A percentile compares a stretch with the other conserved stretches of the same genome.
phyloP scores from a whole-genome alignment of 2,888 invertebrate species.

The Chironomus riparius region DNA sequence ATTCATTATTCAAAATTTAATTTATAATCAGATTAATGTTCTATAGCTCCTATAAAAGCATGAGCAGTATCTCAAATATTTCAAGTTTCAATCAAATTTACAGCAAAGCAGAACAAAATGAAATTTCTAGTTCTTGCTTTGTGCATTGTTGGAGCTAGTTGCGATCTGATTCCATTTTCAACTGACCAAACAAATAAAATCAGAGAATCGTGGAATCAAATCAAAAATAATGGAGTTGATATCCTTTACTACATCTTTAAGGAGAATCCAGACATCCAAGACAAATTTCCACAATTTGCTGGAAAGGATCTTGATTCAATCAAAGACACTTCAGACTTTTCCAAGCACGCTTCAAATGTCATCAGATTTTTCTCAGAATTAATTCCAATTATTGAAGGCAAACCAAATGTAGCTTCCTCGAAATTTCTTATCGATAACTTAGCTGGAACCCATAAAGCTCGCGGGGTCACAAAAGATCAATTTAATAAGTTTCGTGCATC shows the following conservation, averaged over 20 bases:
- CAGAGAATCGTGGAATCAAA: neutral
- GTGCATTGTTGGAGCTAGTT: neutral
- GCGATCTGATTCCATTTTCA: neutral
- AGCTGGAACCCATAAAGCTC: too few species aligned
- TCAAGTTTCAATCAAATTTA: neutral
- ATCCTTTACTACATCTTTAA: neutral
- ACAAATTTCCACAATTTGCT: neutral
- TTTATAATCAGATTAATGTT: too few species aligned
- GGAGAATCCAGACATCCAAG: neutral
- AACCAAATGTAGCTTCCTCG: neutral
- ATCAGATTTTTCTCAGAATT: neutral
- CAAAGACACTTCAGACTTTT: too few species aligned
- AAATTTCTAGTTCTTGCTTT: neutral
- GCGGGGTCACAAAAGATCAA: too few species aligned
- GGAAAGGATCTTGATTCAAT: neutral
- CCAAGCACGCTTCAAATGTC: too few species aligned
- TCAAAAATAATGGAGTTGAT: neutral
- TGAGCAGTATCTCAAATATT: too few species aligned
- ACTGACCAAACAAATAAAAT: neutral
- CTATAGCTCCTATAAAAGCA: too few species aligned
- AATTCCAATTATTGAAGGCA: neutral
- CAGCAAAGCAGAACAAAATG: neutral
- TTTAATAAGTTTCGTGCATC: too few species aligned
- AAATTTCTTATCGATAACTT: neutral
- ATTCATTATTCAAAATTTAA: too few species aligned